phyloP scores from a whole-genome alignment of 2,113 vertebrate species.

The Scytalopus superciliaris region DNA sequence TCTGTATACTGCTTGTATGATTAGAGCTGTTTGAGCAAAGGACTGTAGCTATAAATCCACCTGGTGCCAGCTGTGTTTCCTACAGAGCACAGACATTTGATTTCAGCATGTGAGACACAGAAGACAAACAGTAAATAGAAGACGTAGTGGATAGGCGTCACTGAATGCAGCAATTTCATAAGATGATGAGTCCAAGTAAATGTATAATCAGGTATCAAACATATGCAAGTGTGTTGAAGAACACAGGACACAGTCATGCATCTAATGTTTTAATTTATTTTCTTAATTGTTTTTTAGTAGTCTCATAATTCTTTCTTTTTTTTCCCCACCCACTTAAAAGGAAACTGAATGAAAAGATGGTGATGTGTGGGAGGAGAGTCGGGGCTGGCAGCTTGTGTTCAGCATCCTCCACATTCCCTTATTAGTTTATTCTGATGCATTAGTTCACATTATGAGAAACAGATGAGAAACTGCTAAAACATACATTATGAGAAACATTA shows the following conservation, averaged over 20 bases:
- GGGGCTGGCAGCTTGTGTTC: constrained; percentile 4
- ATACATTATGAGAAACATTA: constrained; percentile 46
- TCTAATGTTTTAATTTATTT: not conserved
- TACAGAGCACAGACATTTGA: not conserved
- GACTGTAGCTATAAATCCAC: not conserved
- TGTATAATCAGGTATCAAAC: not conserved
- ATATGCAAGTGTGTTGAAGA: not conserved
- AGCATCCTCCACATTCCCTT: constrained; percentile 16
- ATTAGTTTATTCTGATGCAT: constrained; percentile 54
- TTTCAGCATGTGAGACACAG: not conserved
- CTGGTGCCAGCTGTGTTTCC: not conserved
- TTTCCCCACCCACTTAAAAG: not conserved
- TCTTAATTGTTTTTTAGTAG: not conserved
- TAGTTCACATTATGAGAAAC: constrained; percentile 57
- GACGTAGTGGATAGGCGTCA: not conserved
- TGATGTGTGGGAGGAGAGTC: not conserved
- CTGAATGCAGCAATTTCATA: not conserved
- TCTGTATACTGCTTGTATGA: not conserved
- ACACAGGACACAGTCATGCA: not conserved
- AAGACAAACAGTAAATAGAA: not conserved
- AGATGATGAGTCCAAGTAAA: not conserved
- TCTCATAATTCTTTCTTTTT: not conserved
- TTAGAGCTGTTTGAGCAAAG: not conserved
- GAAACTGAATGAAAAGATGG: not conserved
- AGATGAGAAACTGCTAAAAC: constrained; percentile 54